Evolutionary conservation across 2,113 vertebrate species (phyloP).

Genomic region (Myiozetetes cayanensis): DNA sequence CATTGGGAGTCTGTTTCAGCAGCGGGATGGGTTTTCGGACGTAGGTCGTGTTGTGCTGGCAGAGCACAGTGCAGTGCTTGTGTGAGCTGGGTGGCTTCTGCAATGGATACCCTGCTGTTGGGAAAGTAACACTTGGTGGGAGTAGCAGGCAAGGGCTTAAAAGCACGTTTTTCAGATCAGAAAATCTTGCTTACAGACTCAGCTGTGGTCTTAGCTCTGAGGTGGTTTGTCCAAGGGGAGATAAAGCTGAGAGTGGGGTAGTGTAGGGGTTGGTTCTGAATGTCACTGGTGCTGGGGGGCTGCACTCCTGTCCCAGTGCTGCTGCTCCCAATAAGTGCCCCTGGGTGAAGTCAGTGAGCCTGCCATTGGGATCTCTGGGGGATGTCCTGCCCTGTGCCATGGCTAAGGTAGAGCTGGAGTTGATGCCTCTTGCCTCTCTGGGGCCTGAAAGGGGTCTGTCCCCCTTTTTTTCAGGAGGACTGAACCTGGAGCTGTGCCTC

Average conservation of each 20-base stretch:
- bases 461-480: not conserved
- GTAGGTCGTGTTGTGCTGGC: not conserved
- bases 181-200: not conserved
- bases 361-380: not conserved
- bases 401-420: not conserved
- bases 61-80: conserved; percentile 50
- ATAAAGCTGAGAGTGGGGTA: not conserved
- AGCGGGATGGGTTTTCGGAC: not conserved
- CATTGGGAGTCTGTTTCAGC: conserved; percentile 37
- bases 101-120: not conserved
- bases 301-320: not conserved
- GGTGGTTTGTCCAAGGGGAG: not conserved
- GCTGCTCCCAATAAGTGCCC: not conserved
- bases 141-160: conserved; percentile 8
- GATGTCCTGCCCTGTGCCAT: fast-evolving
- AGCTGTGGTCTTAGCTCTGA: not conserved
- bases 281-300: fast-evolving
- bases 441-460: not conserved
- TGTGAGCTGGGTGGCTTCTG: conserved; percentile 44
- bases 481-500: not conserved
- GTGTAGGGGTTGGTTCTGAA: not conserved
- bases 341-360: not conserved
- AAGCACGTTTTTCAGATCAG: not conserved
- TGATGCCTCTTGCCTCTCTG: not conserved
- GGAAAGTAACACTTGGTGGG: not conserved